These are phyloP conservation scores for Leuciscus waleckii DNA, from an alignment of 2,797 vertebrate genomes.

Conservation along the genomic window DNA sequence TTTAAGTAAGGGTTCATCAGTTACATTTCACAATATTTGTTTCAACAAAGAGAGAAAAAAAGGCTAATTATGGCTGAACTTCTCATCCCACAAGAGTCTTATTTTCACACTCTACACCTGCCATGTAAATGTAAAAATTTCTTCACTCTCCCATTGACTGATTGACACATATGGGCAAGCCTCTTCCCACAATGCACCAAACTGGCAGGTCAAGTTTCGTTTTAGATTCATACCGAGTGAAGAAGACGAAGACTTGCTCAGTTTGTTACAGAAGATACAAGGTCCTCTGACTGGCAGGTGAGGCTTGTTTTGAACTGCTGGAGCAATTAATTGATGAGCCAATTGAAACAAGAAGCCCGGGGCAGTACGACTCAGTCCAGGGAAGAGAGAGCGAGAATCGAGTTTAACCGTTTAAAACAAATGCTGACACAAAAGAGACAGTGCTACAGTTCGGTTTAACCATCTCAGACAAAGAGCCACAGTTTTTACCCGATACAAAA, in stretches of 20 bases:
- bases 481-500: background rate
- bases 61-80: constrained; percentile 71
- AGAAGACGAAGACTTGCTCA: constrained; percentile 61
- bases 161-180: constrained; percentile 75
- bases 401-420: constrained; percentile 17
- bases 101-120: constrained; percentile 73
- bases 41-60: constrained; percentile 15
- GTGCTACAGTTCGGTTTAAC: background rate
- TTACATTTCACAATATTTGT: constrained; percentile 68
- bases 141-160: constrained; percentile 72
- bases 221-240: constrained; percentile 64
- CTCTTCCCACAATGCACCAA: constrained; percentile 71
- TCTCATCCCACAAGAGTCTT: constrained; percentile 74
- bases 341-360: constrained; percentile 44
- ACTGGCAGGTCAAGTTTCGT: constrained; percentile 73
- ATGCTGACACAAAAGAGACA: constrained; percentile 11
- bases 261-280: constrained; percentile 71
- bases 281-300: constrained; percentile 73
- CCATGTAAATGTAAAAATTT: constrained; percentile 67
- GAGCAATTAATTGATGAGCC: constrained; percentile 57
- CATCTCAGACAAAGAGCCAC: background rate
- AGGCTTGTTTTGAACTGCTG: constrained; percentile 68
- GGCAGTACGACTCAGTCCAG: constrained; percentile 65
- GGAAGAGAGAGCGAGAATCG: background rate
- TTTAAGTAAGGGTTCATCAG: constrained; percentile 52